These are phyloP conservation scores for Zonotrichia albicollis DNA, from an alignment of 2,797 vertebrate genomes.

Conservation along the genomic window DNA sequence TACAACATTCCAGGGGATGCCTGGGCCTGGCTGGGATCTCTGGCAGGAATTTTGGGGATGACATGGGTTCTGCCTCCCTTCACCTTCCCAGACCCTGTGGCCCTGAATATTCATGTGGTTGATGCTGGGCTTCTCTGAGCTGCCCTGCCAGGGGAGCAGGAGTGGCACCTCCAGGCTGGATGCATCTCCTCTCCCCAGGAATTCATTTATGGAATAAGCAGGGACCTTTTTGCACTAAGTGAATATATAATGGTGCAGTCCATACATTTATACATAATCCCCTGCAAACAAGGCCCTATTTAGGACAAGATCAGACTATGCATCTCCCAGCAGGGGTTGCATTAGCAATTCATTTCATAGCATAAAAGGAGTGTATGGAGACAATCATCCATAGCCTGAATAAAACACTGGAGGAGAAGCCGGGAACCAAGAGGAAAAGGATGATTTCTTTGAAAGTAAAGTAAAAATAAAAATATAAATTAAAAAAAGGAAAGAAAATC, in stretches of 20 bases:
- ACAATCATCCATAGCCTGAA: constrained; percentile 43
- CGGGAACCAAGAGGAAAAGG: neutral
- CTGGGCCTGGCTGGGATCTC: neutral
- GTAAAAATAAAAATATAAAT: neutral
- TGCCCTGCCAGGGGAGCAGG: neutral
- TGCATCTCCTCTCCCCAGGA: constrained; percentile 32
- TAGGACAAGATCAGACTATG: constrained; percentile 70
- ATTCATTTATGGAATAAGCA: constrained; percentile 63
- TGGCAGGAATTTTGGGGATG: fast-evolving
- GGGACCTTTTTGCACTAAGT: constrained; percentile 44
- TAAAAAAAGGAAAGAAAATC: neutral
- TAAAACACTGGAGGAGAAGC: constrained; percentile 47
- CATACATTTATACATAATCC: constrained; percentile 66
- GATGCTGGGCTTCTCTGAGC: neutral
- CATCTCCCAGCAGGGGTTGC: constrained; percentile 60
- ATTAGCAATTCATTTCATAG: constrained; percentile 67
- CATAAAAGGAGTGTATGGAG: constrained; percentile 51
- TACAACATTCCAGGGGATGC: neutral
- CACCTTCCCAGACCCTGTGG: neutral
- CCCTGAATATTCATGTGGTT: neutral
- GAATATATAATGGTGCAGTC: constrained; percentile 66
- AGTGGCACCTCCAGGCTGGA: constrained; percentile 15
- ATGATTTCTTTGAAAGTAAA: constrained; percentile 18
- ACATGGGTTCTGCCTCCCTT: fast-evolving
- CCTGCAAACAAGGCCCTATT: constrained; percentile 68